Percentiles rank a stretch among this genome's conserved stretches.
phyloP scores from a whole-genome alignment of 2,888 invertebrate species.

The Neocrepidodera transversa region DNA sequence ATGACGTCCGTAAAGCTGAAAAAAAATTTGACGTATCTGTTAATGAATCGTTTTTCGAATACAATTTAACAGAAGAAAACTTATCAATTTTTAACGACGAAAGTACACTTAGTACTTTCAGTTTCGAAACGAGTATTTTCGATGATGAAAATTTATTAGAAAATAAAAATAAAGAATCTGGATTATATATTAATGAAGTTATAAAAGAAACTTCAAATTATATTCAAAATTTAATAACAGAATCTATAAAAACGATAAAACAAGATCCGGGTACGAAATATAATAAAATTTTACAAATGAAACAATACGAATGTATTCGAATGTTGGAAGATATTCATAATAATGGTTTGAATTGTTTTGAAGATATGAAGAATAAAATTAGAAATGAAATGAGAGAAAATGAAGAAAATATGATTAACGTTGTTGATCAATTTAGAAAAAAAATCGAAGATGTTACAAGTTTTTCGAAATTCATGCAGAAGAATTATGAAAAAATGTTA shows the following conservation, averaged over 20 bases:
- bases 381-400: not conserved
- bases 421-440: not conserved
- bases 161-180: not conserved
- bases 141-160: not conserved
- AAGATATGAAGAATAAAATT: not conserved
- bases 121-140: not conserved
- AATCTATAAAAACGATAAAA: not conserved
- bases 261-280: not conserved
- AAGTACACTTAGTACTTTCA: not conserved
- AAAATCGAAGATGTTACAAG: not conserved
- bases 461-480: not conserved
- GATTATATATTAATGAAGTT: not conserved
- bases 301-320: not conserved
- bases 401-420: not conserved
- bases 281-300: not conserved
- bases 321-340: constrained; percentile 1
- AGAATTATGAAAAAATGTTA: not conserved
- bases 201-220: not conserved
- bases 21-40: not conserved
- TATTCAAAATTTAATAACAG: not conserved
- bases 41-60: not conserved
- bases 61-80: not conserved
- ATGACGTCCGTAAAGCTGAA: not conserved
- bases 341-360: not conserved
- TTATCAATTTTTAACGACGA: constrained; percentile 1